A percentile compares a stretch with the other conserved stretches of the same genome.
These are phyloP conservation scores for Nothoprocta pentlandii DNA, from an alignment of 2,113 vertebrate genomes.

Conservation along the genomic window DNA sequence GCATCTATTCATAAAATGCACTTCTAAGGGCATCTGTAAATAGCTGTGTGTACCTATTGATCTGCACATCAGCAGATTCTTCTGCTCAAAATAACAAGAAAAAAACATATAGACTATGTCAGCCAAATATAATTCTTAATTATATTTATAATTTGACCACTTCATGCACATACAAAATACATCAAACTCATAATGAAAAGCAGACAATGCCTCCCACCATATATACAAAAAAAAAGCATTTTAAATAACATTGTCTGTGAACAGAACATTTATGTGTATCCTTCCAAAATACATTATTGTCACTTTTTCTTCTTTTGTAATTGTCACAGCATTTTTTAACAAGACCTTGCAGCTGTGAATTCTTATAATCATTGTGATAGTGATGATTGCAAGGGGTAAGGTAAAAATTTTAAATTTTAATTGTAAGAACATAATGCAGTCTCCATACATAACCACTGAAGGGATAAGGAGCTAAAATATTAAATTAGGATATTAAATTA, in stretches of 20 bases:
- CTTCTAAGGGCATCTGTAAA: background rate
- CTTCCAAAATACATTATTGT: slow-evolving; percentile 39
- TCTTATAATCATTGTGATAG: background rate
- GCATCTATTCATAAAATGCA: background rate
- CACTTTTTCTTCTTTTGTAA: slow-evolving; percentile 30
- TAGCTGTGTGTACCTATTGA: background rate
- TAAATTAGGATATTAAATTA: background rate
- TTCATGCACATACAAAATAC: slow-evolving; percentile 74
- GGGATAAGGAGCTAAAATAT: background rate
- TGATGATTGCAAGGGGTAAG: background rate
- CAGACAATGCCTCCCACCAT: slow-evolving; percentile 20
- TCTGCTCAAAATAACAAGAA: slow-evolving; percentile 12
- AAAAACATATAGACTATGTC: slow-evolving; percentile 9
- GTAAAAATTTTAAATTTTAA: slow-evolving; percentile 23
- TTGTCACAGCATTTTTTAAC: slow-evolving; percentile 21
- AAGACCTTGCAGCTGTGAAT: slow-evolving; percentile 26
- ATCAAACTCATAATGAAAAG: slow-evolving; percentile 58
- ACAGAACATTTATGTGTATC: slow-evolving; percentile 5
- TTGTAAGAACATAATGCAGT: background rate
- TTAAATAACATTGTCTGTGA: slow-evolving; percentile 66
- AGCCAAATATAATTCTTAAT: slow-evolving; percentile 6
- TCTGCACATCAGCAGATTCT: background rate
- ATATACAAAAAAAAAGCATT: slow-evolving; percentile 59
- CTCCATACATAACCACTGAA: background rate
- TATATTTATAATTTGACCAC: slow-evolving; percentile 60